Conservation (phyloP, 2,113 vertebrate species). For the Furnarius figulus region DNA sequence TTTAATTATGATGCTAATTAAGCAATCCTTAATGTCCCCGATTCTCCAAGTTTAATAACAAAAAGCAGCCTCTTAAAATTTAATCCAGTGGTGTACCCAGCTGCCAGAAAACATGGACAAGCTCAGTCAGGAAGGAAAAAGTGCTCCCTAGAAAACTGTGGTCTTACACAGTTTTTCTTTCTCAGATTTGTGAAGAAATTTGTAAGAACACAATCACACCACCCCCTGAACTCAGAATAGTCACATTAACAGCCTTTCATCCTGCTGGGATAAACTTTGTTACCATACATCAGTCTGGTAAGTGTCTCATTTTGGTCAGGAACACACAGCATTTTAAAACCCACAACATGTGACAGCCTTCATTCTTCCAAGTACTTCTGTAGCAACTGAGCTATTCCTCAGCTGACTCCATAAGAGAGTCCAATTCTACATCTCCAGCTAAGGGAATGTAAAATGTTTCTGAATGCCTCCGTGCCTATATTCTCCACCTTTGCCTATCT, state of each 20-base stretch:
- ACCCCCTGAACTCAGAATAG: neutral
- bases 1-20: neutral
- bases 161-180: neutral
- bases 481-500: neutral
- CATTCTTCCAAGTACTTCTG: neutral
- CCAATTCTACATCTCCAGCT: neutral
- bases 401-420: neutral
- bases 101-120: neutral
- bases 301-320: neutral
- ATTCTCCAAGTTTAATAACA: neutral
- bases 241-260: neutral
- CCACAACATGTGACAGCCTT: neutral
- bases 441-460: neutral
- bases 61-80: neutral
- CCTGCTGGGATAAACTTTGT: neutral
- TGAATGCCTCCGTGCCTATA: neutral
- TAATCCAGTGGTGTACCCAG: neutral
- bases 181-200: neutral
- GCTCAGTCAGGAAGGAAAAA: neutral
- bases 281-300: neutral
- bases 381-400: neutral
- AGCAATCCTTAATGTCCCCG: neutral
- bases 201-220: neutral
- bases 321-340: neutral
- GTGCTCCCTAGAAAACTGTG: neutral